Percentiles rank a stretch among this genome's conserved stretches.
Conservation (phyloP, 2,888 invertebrate species). For the Cylindroiulus punctatus region DNA sequence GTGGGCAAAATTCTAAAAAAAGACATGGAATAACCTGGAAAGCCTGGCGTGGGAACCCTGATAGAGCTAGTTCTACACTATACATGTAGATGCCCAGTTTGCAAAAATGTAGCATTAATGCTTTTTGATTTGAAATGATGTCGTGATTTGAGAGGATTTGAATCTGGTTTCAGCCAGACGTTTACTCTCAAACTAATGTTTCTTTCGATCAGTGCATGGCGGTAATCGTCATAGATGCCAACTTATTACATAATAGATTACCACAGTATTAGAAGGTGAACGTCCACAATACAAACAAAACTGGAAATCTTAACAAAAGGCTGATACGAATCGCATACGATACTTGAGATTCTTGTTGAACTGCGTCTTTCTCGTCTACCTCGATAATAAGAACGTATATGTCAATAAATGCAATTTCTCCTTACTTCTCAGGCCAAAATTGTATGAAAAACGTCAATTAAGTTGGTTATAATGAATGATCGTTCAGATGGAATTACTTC, state of each 20-base stretch:
- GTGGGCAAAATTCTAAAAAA: too few species aligned
- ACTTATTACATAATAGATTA: conserved; percentile 11
- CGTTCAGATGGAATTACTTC: too few species aligned
- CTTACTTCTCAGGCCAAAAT: not conserved
- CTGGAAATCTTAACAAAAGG: conserved; percentile 5
- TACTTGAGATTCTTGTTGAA: not conserved
- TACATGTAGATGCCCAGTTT: too few species aligned
- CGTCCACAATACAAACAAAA: not conserved
- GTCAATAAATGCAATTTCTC: not conserved
- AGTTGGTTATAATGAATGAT: too few species aligned
- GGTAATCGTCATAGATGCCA: not conserved
- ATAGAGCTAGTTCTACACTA: too few species aligned
- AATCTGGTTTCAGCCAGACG: not conserved
- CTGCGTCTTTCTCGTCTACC: not conserved
- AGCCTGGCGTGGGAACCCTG: too few species aligned
- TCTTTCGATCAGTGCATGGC: not conserved
- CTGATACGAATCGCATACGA: not conserved
- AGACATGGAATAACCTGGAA: too few species aligned
- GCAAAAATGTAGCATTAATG: too few species aligned
- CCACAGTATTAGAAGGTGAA: not conserved
- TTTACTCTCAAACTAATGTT: not conserved
- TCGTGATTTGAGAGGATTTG: not conserved
- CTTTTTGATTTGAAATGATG: not conserved
- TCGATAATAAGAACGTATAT: not conserved
- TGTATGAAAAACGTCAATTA: not conserved